Conservation (phyloP, 64 coral and sea anemone species). For the Anthopleura sola region DNA sequence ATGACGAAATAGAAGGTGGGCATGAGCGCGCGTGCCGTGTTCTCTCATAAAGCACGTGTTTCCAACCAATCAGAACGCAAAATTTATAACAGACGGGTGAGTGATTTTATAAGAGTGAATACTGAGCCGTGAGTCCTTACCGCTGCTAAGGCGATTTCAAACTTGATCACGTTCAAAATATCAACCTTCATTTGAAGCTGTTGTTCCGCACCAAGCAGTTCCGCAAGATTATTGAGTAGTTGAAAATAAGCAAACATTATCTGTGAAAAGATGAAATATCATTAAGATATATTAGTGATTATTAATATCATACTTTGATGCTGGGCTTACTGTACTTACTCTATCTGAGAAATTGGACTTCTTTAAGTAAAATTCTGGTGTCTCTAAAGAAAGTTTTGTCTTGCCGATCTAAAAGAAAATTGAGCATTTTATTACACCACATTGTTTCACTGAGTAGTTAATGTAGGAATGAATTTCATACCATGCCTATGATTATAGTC, state of each 20-base stretch:
- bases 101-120: no score
- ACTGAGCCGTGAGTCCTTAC: background rate
- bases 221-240: background rate
- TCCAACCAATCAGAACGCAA: no score
- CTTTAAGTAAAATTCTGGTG: background rate
- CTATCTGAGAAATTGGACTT: background rate
- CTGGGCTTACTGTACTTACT: background rate
- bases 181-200: background rate
- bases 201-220: background rate
- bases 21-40: no score
- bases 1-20: no score
- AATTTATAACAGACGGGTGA: no score
- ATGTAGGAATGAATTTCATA: background rate
- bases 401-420: background rate
- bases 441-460: background rate
- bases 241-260: slow-evolving; percentile 9
- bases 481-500: background rate
- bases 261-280: background rate
- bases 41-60: no score
- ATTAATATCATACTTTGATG: background rate
- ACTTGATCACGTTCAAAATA: background rate
- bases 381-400: background rate
- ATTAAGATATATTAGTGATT: background rate
- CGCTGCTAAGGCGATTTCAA: background rate
- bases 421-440: background rate